phyloP scores from a whole-genome alignment of 2,113 vertebrate species.

The western clawed frog (Xenopus tropicalis) region UCB_Xtro_10.0 CM004443.2:114409501-114410000 shows the following conservation, averaged over 20 bases:
- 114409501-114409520: neutral
- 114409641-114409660: no score
- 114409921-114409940: constrained; percentile 44
- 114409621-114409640: no score
- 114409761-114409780: neutral
- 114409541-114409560: neutral
- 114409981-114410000: constrained; percentile 31
- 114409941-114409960: constrained; percentile 46
- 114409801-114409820: neutral
- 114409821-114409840: constrained; percentile 17
- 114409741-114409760: neutral
- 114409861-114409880: constrained; percentile 14
- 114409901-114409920: constrained; percentile 41
- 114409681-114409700: neutral
- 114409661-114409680: no score
- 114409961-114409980: constrained; percentile 44
- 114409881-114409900: constrained; percentile 45
- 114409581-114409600: neutral
- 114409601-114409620: no score
- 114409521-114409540: neutral
- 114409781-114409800: neutral
- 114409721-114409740: neutral
- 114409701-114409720: neutral
- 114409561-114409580: neutral
- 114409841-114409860: constrained; percentile 19